phyloP scores from a whole-genome alignment of 2,888 invertebrate genomes.

The Eueremaeus valkanovi region DNA sequence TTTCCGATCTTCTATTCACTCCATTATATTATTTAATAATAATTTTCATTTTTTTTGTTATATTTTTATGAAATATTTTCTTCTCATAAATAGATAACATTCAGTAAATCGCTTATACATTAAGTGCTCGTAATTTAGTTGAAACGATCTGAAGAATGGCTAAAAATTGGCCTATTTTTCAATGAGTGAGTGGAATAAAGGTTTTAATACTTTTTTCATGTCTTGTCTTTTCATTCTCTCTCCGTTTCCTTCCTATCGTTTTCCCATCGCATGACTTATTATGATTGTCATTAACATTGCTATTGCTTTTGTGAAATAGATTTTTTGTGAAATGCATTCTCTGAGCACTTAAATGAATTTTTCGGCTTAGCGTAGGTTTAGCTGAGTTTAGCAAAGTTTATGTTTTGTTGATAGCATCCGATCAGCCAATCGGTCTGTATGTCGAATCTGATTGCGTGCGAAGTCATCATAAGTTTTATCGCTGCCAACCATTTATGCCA shows the following conservation, averaged over 20 bases:
- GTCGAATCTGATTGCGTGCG: conserved; percentile 22
- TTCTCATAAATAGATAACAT: conserved; percentile 22
- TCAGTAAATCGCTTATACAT: conserved; percentile 14
- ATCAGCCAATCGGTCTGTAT: conserved; percentile 19
- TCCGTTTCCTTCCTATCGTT: neutral
- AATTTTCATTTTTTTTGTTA: no score
- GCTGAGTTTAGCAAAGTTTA: neutral
- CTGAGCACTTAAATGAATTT: conserved; percentile 6
- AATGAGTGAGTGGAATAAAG: neutral
- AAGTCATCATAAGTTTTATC: neutral
- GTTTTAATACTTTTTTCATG: conserved; percentile 30
- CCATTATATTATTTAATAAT: neutral
- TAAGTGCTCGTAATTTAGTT: conserved; percentile 12
- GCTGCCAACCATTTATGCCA: conserved; percentile 28
- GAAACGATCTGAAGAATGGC: neutral
- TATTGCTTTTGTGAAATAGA: neutral
- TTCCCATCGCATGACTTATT: conserved; percentile 28
- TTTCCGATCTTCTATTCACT: neutral
- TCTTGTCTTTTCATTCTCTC: neutral
- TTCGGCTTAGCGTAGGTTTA: neutral
- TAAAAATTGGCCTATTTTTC: conserved; percentile 20
- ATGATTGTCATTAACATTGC: conserved; percentile 20
- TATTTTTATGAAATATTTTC: neutral
- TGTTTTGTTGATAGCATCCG: conserved; percentile 23
- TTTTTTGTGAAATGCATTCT: neutral